These are phyloP conservation scores for Glossosoma conforme DNA, from an alignment of 1,140 invertebrate species.

Conservation along the genomic window DNA sequence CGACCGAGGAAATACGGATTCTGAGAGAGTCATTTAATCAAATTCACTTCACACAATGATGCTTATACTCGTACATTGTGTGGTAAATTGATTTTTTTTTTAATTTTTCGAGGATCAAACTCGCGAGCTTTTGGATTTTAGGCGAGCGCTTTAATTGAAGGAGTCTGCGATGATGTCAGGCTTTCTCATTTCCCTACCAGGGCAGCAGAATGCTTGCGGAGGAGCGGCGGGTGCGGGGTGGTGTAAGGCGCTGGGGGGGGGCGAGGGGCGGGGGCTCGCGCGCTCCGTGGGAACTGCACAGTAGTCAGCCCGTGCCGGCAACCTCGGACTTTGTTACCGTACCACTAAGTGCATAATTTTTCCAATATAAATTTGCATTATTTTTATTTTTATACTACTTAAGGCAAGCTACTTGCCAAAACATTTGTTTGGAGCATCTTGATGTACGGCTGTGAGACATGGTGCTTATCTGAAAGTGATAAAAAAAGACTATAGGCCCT, in stretches of 20 bases:
- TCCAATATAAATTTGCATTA: too few relatives aligned
- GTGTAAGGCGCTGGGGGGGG: conserved; percentile 35
- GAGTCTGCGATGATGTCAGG: background rate
- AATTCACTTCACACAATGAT: too few relatives aligned
- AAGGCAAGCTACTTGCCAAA: background rate
- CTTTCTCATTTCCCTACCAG: background rate
- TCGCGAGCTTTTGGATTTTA: background rate
- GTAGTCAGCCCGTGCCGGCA: conserved; percentile 49
- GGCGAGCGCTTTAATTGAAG: conserved; percentile 16
- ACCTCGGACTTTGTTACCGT: conserved; percentile 34
- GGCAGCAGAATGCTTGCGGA: background rate
- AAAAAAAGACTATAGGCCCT: background rate
- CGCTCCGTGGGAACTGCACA: conserved; percentile 53
- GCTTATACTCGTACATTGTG: background rate
- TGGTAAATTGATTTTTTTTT: background rate
- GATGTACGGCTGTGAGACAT: background rate
- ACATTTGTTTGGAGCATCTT: background rate
- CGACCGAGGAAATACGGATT: too few relatives aligned
- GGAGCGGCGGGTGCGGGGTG: background rate
- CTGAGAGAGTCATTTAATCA: too few relatives aligned
- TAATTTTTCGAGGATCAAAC: conserved; percentile 6
- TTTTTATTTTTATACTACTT: background rate
- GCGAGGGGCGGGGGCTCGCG: conserved; percentile 35
- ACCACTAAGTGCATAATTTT: background rate
- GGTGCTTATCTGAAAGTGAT: background rate